Base-by-base conservation (phyloP, 2,888 invertebrate species). In the Philopedon plagiatum region DNA sequence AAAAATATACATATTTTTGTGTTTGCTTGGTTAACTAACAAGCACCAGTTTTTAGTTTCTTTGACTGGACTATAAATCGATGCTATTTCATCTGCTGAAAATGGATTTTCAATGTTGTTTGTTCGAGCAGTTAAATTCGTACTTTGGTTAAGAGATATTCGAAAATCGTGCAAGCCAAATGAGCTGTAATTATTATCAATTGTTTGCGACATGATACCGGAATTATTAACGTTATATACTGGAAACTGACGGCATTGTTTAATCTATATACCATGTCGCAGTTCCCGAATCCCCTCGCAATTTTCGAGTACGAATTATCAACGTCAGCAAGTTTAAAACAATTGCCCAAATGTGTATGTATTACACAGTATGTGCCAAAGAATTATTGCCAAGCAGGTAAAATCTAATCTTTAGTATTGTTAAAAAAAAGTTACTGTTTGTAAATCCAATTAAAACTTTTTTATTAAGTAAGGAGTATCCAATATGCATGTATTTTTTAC, bases 121-220 rank as follows among this genome's bases (percentile, higher is more conserved):
- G 64, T 67, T 68, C 51, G 58, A 68, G 68, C 68, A 63, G 68
- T 68, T 67, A 57, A 49, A 64, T 58, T 32, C 32, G 60, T 60
- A 73, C 68, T 73, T 73, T 58, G 46, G 68, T 49, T 32, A 49
- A 60, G 68, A 68, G 73, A 63, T 72, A 72, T 51, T 72, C 63
- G 72, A 68, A 73, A 73, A 64, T 68, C 73, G 58, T 68, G 63
- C 73, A 73, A 73, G 68, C 64, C 68, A 73, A 73, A 73, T 68
- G 68, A 64, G 63, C 73, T 73, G 67, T 73, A 73, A 70, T 70
- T 70, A 63, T 70, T 70, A 70, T 63, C 70, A 70, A 64, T 70
- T 58, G 58, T 37, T 70, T 15, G 32, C 63, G 49, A 62, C 44
- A 23, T 56, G 49, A 62, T 69, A 54, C 61, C 41, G 44, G 56